Evolutionary conservation across 2,113 vertebrate genomes (phyloP).

Genomic region (Catharus fuscescens): DNA sequence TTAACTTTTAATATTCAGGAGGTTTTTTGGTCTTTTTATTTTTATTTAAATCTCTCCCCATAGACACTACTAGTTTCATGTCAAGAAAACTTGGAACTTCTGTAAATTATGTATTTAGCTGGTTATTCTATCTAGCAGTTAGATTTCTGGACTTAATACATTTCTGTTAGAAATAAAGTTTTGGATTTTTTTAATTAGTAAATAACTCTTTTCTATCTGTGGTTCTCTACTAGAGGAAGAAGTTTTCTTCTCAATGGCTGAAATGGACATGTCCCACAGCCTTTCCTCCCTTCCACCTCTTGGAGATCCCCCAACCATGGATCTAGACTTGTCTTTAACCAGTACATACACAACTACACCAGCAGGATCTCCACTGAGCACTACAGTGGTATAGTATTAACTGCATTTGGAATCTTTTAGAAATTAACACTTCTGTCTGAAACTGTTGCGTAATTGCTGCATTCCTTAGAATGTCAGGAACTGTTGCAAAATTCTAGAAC

Average conservation of each 20-base stretch:
- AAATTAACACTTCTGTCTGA: background rate
- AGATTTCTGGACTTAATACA: background rate
- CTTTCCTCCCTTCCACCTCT: slow-evolving; percentile 95
- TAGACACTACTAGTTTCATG: background rate
- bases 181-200: background rate
- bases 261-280: slow-evolving; percentile 99
- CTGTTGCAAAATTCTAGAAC: background rate
- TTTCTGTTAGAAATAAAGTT: background rate
- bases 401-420: background rate
- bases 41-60: background rate
- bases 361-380: slow-evolving; percentile 88
- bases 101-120: background rate
- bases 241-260: slow-evolving; percentile 99
- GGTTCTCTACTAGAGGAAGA: slow-evolving; percentile 84
- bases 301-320: slow-evolving; percentile 93
- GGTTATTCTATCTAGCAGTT: background rate
- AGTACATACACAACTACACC: slow-evolving; percentile 92
- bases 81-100: background rate
- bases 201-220: background rate
- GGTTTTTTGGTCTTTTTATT: background rate
- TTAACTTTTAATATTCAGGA: background rate
- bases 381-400: slow-evolving; percentile 79
- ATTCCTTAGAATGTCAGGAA: background rate
- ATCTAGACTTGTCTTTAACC: slow-evolving; percentile 92
- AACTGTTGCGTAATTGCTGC: background rate